Percentiles rank a stretch among this genome's conserved stretches.
phyloP scores from a whole-genome alignment of 2,113 vertebrate species.

The Lucifuga dentata region DNA sequence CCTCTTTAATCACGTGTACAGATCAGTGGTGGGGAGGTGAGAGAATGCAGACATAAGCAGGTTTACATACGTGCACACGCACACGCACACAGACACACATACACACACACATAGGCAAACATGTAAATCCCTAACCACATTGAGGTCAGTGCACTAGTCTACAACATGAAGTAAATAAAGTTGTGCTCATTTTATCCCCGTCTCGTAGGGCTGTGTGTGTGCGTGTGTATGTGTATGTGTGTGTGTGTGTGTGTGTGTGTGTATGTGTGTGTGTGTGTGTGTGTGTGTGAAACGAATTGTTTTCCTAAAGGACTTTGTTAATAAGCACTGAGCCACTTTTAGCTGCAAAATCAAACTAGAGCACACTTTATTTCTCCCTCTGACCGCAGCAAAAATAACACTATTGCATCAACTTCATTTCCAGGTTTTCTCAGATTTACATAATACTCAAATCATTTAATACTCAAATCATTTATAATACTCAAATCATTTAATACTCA shows the following conservation, averaged over 20 bases:
- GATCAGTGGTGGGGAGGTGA: constrained; percentile 28
- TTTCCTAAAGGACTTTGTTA: constrained; percentile 15
- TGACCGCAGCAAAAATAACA: not conserved
- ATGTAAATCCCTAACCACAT: constrained; percentile 34
- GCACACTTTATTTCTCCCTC: not conserved
- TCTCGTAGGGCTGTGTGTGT: constrained; percentile 5
- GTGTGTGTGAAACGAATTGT: constrained; percentile 1
- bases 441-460: no score
- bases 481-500: no score
- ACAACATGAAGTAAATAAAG: constrained; percentile 45
- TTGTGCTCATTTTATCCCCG: constrained; percentile 32
- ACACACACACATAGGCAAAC: constrained; percentile 23
- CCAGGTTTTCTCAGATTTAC: no score
- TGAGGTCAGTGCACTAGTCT: constrained; percentile 30
- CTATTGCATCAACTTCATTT: not conserved
- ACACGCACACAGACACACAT: not conserved
- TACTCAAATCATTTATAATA: no score
- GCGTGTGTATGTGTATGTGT: not conserved
- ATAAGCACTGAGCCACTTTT: not conserved
- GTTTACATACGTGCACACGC: constrained; percentile 21
- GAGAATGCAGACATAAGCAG: constrained; percentile 42
- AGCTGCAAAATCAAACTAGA: constrained; percentile 14
- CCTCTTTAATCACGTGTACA: constrained; percentile 31
- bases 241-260: constrained; percentile 3
- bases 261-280: constrained; percentile 9